Evolutionary conservation across 1,140 invertebrate species (phyloP).

Genomic region (Drosophila baimaii): DNA sequence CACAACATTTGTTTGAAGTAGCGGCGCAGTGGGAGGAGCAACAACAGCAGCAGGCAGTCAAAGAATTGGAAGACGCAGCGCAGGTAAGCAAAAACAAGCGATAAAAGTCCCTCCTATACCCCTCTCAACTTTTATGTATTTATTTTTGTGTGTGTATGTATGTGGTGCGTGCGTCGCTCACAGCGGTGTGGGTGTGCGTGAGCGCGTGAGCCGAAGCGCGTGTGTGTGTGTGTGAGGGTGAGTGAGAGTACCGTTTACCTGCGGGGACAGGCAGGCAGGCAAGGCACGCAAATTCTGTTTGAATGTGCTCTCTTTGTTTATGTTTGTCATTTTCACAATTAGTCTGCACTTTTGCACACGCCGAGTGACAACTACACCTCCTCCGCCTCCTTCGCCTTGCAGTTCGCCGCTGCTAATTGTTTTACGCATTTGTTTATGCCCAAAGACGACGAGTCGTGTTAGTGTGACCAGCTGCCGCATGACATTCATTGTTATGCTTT

Average conservation of each 20-base stretch:
- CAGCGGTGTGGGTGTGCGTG: constrained; percentile 35
- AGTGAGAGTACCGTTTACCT: constrained; percentile 45
- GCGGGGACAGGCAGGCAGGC: constrained; percentile 5
- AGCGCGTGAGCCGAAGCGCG: constrained; percentile 16
- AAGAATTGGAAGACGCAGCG: constrained; percentile 53
- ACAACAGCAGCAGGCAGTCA: constrained; percentile 21
- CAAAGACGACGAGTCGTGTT: constrained; percentile 1
- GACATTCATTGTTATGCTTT: constrained; percentile 59
- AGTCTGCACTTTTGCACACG: constrained; percentile 59
- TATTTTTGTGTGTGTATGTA: constrained; percentile 51
- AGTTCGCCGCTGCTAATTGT: constrained; percentile 14
- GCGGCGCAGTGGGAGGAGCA: constrained; percentile 19
- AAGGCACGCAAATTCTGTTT: constrained; percentile 14
- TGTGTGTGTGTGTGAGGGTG: constrained; percentile 25
- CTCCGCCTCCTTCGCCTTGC: constrained; percentile 2
- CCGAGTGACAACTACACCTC: constrained; percentile 27
- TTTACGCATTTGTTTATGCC: constrained; percentile 76
- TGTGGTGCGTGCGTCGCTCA: constrained; percentile 38
- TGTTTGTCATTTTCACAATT: constrained; percentile 65
- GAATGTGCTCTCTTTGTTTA: constrained; percentile 62
- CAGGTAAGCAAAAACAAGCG: constrained; percentile 65
- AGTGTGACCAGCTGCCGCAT: constrained; percentile 43
- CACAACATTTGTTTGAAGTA: constrained; percentile 54
- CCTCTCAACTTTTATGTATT: constrained; percentile 29
- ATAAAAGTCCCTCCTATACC: constrained; percentile 50